These are phyloP conservation scores for Muscicapa adusta DNA, from an alignment of 2,113 vertebrate genomes.

Conservation along the genomic window DNA sequence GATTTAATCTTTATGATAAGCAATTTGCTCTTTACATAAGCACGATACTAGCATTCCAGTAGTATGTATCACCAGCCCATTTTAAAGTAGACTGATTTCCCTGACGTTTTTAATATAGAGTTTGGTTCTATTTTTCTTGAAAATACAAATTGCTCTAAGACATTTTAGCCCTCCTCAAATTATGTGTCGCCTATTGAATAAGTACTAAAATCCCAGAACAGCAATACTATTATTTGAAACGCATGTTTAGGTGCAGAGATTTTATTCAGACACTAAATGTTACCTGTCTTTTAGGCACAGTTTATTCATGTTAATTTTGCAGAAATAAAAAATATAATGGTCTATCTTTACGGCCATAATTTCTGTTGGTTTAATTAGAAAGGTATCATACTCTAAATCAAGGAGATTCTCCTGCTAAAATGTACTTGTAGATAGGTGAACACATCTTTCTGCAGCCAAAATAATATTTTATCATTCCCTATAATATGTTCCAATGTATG, in stretches of 20 bases:
- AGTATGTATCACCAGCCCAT: not conserved
- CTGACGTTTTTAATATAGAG: not conserved
- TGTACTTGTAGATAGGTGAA: not conserved
- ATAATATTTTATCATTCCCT: not conserved
- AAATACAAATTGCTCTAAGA: not conserved
- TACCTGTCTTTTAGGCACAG: not conserved
- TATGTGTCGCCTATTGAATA: not conserved
- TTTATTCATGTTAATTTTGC: not conserved
- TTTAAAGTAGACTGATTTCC: not conserved
- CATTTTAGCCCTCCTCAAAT: not conserved
- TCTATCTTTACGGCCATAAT: not conserved
- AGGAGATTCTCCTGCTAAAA: not conserved
- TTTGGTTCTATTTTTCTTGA: not conserved
- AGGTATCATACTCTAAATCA: not conserved
- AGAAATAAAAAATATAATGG: not conserved
- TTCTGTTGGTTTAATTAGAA: not conserved
- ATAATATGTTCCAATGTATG: not conserved
- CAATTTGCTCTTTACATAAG: slow-evolving; percentile 6
- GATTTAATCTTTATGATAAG: slow-evolving; percentile 56
- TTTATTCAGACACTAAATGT: not conserved
- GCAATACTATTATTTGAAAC: not conserved
- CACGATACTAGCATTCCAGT: not conserved
- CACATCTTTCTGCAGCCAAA: not conserved
- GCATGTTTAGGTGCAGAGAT: not conserved
- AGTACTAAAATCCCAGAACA: not conserved